A percentile compares a stretch with the other conserved stretches of the same genome.
Evolutionary conservation across 2,888 invertebrate genomes (phyloP).

Genomic region (Unio pictorum): DNA sequence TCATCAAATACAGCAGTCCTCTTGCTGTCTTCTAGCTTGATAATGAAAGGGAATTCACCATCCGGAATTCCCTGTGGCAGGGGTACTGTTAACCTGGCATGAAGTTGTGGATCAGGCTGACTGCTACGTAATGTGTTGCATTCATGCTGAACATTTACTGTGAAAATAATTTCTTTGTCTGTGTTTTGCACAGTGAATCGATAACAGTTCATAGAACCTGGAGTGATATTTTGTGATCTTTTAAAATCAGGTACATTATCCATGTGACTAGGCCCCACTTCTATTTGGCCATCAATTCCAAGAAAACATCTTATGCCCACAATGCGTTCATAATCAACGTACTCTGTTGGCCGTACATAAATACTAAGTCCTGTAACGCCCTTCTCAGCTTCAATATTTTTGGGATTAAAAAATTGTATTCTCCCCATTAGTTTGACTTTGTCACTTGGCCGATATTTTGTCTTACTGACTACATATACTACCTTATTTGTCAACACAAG

Average conservation of each 20-base stretch:
- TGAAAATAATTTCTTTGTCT: constrained; percentile 43
- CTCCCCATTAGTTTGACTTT: constrained; percentile 49
- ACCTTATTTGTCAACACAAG: constrained; percentile 51
- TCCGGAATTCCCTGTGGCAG: constrained; percentile 37
- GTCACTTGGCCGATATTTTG: constrained; percentile 46
- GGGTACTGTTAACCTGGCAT: constrained; percentile 40
- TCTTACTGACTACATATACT: constrained; percentile 57
- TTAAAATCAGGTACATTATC: constrained; percentile 33
- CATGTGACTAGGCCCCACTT: constrained; percentile 45
- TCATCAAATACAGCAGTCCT: constrained; percentile 61
- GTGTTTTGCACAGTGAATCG: constrained; percentile 56
- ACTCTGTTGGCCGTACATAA: constrained; percentile 51
- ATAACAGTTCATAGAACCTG: constrained; percentile 55
- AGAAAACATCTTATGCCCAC: constrained; percentile 59
- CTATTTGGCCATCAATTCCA: constrained; percentile 55
- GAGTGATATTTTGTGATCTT: constrained; percentile 49
- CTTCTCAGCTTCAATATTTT: constrained; percentile 37
- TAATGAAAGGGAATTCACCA: constrained; percentile 56
- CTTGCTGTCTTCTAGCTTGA: constrained; percentile 59
- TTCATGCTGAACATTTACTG: constrained; percentile 52
- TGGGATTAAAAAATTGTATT: constrained; percentile 54
- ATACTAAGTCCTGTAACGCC: constrained; percentile 57
- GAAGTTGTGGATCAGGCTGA: constrained; percentile 35
- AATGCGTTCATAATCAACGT: constrained; percentile 57
- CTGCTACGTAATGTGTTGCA: constrained; percentile 58